Base-by-base conservation (phyloP, 2,113 vertebrate genomes). In the Arvicanthis niloticus region DNA sequence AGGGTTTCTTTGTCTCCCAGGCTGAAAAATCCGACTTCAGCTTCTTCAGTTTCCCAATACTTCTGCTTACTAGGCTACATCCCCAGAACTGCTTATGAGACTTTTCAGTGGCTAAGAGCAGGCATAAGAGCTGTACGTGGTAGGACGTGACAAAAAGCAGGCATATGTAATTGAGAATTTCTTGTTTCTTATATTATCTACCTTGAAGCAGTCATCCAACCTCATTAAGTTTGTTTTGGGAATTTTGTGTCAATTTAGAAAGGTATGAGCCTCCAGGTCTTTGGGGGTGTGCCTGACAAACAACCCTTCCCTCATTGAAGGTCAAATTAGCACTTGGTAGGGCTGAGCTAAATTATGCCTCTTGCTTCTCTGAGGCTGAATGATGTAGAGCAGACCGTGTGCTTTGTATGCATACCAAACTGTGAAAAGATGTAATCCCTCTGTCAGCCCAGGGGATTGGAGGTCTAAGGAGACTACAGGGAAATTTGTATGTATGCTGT, bases 281-380 rank as follows among this genome's bases (percentile, higher is more conserved):
- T 88, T 7, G 60, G 68, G 53, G 48, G 51, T 81, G 15, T 88
- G 65, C 21, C 68, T 89, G 58, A 88, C 81, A 85, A 31, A 58
- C 70, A 91, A 15, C 34, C 65, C 24, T 91, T 96, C 72, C 26
- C 31, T 88, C 4, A 34, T 3, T 72, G 73, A 53, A 88, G 68
- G 72, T 97, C 94, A 88, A 40, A 92, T 96, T 92, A 96, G 40
- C 42, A 92, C 91, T 84, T 94, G 93, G 58, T 94, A 93, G 60
- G 62, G 76, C 65, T 48, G 37, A 91, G 62, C 78, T 89, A 82
- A 87, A 95, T 95, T 82, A 96, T 88, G n/a, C 88, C 24, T 80
- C 42, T 48, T 76, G 21, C 40, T 56, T 82, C 34, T 94, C 80
- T 75, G n/a, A 68, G 72, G 62, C 84, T 81, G 65, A 76, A 76